Conservation (phyloP, 2,113 vertebrate species). For the Cochlearius cochlearius region DNA sequence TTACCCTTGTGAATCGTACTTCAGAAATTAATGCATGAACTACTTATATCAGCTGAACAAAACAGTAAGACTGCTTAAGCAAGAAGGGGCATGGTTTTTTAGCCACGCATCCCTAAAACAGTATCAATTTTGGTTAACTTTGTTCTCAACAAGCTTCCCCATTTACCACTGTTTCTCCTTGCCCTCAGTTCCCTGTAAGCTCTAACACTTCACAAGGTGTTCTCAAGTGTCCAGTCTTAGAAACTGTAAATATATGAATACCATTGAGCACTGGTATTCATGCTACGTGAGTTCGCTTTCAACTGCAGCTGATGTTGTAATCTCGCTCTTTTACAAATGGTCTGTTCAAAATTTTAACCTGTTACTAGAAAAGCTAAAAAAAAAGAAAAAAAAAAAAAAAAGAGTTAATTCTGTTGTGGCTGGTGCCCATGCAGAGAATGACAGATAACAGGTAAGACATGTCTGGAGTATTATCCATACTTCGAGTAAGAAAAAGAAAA, state of each 20-base stretch:
- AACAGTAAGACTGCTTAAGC: background rate
- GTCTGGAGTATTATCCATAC: background rate
- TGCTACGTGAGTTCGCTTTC: background rate
- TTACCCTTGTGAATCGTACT: background rate
- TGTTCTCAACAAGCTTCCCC: background rate
- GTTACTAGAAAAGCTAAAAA: background rate
- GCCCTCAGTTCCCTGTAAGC: background rate
- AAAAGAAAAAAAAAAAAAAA: too few relatives aligned
- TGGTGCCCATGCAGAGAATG: background rate
- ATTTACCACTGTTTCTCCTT: background rate
- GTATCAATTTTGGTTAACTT: background rate
- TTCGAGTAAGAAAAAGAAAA: background rate
- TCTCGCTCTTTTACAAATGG: background rate
- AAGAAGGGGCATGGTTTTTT: background rate
- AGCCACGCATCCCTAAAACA: background rate
- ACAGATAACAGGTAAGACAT: background rate
- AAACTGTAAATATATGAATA: background rate
- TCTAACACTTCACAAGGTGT: background rate
- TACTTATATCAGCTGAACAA: background rate
- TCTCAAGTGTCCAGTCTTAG: background rate
- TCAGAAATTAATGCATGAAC: background rate
- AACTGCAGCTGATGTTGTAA: background rate
- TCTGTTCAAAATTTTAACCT: background rate
- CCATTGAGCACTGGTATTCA: background rate
- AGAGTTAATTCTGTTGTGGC: background rate